Evolutionary conservation across 1,140 invertebrate species (phyloP).

Genomic region (Cryptotermes secundus): DNA sequence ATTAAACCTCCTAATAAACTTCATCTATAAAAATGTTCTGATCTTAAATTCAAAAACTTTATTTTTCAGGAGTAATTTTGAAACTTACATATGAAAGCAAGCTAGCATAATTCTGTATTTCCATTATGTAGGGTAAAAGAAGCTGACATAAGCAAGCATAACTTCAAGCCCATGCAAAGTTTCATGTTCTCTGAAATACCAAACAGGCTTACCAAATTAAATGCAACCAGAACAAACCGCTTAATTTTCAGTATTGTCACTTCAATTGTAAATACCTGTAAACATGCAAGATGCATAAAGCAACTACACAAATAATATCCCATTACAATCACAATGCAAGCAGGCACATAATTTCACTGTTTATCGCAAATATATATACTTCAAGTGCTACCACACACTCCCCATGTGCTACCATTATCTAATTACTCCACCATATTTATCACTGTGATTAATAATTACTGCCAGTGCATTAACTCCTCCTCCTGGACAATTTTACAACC

Average conservation of each 20-base stretch:
- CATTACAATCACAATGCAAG: neutral
- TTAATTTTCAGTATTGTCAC: neutral
- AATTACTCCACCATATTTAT: neutral
- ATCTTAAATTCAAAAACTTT: too few relatives aligned
- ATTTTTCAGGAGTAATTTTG: neutral
- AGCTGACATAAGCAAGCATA: neutral
- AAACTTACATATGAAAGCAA: neutral
- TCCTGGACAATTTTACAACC: neutral
- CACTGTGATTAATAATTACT: neutral
- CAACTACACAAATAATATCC: neutral
- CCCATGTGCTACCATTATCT: neutral
- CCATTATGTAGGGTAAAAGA: neutral
- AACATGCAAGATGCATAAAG: slow-evolving; percentile 16
- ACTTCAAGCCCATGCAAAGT: neutral
- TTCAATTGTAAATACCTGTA: neutral
- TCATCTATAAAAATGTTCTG: too few relatives aligned
- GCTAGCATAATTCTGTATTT: neutral
- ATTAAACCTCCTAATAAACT: too few relatives aligned
- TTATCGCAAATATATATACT: neutral
- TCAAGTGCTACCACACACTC: neutral
- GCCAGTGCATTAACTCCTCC: slow-evolving; percentile 5
- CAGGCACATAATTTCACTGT: neutral
- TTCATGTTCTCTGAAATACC: too few relatives aligned
- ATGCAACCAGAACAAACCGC: neutral
- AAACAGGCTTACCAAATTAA: neutral